Evolutionary conservation across 2,113 vertebrate genomes (phyloP).

Genomic region (Myrmecophaga tridactyla): DNA sequence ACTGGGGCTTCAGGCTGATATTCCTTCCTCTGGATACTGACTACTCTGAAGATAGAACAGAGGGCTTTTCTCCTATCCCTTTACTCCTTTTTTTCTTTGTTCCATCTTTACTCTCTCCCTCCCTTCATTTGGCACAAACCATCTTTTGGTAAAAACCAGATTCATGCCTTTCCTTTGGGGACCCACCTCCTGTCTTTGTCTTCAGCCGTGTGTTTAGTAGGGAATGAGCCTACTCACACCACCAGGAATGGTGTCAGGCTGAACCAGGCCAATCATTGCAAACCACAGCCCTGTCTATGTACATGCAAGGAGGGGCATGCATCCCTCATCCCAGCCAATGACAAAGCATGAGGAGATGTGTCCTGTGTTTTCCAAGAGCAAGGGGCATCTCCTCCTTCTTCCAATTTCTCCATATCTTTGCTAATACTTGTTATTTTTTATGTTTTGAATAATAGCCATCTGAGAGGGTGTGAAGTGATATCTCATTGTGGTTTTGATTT

Average conservation of each 20-base stretch:
- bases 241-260: neutral
- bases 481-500: too few relatives aligned
- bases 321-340: too few relatives aligned
- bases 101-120: too few relatives aligned
- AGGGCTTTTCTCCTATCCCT: too few relatives aligned
- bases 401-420: neutral
- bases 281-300: too few relatives aligned
- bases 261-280: neutral
- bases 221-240: neutral
- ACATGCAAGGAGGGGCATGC: too few relatives aligned
- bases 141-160: neutral
- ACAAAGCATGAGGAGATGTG: too few relatives aligned
- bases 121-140: neutral
- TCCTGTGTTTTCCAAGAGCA: too few relatives aligned
- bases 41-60: too few relatives aligned
- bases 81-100: too few relatives aligned
- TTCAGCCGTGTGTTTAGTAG: neutral
- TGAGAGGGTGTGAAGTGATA: too few relatives aligned
- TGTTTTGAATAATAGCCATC: too few relatives aligned
- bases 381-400: neutral
- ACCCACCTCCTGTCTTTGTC: neutral
- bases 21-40: neutral
- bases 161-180: neutral
- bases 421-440: rapidly evolving
- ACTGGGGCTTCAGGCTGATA: neutral